These are phyloP conservation scores for Cavia porcellus DNA, from an alignment of 2,113 vertebrate genomes.

Conservation along the genomic window DNA sequence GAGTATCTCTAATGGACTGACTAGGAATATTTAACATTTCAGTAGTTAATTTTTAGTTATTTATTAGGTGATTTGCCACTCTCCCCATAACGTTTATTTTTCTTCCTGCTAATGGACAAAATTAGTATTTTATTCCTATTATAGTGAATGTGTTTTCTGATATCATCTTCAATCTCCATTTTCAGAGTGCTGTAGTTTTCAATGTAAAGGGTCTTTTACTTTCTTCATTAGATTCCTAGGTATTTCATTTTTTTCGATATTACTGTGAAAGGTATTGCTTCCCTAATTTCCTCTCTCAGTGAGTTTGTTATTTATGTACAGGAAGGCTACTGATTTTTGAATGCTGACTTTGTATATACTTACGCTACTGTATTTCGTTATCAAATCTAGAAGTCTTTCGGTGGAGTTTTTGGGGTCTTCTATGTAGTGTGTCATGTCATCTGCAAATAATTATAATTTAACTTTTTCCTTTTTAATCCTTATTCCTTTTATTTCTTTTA, in stretches of 20 bases:
- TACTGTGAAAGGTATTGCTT: not conserved
- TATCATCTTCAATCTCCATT: not conserved
- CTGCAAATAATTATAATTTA: not conserved
- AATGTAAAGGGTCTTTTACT: not conserved
- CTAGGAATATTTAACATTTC: not conserved
- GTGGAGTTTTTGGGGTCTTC: not conserved
- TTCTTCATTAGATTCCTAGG: not conserved
- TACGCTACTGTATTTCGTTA: not conserved
- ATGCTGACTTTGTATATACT: not conserved
- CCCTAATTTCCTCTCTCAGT: not conserved
- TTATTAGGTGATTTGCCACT: not conserved
- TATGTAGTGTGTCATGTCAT: not conserved
- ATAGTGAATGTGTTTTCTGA: not conserved
- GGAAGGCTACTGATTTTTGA: not conserved
- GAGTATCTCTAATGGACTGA: not conserved
- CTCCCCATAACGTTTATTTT: slow-evolving; percentile 29
- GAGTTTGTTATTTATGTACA: not conserved
- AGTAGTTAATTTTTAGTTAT: not conserved
- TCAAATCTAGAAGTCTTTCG: not conserved
- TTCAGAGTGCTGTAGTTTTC: not conserved
- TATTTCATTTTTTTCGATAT: not conserved
- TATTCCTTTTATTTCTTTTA: not conserved
- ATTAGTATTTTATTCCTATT: slow-evolving; percentile 36
- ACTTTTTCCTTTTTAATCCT: not conserved
- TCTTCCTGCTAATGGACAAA: not conserved